A percentile compares a stretch with the other conserved stretches of the same genome.
These are phyloP conservation scores for Pygoscelis antarcticus DNA, from an alignment of 2,113 vertebrate genomes.

Conservation along the genomic window DNA sequence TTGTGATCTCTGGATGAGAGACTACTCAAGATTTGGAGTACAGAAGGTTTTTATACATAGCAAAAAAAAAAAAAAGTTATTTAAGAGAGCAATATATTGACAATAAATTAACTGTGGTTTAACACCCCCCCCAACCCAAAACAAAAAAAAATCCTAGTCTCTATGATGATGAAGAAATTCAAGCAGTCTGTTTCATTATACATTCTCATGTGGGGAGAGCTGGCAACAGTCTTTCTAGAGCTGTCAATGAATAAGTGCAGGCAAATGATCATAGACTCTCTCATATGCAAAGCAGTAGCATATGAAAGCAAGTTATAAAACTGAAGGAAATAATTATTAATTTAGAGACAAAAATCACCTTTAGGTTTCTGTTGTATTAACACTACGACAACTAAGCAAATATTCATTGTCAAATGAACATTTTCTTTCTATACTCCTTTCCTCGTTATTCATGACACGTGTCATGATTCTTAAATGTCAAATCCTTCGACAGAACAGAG, in stretches of 20 bases:
- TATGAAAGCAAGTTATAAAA: neutral
- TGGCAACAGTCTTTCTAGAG: neutral
- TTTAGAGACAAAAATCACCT: neutral
- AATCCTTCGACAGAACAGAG: neutral
- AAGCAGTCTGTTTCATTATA: neutral
- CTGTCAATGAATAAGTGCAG: neutral
- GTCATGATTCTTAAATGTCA: neutral
- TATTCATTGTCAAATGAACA: neutral
- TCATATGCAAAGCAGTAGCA: neutral
- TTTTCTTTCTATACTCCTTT: neutral
- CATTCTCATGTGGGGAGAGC: neutral
- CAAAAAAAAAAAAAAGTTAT: neutral
- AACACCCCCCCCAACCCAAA: fast-evolving
- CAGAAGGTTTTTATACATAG: neutral
- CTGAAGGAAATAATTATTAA: neutral
- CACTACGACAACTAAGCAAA: neutral
- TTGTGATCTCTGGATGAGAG: neutral
- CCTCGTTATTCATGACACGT: neutral
- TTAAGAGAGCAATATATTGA: neutral
- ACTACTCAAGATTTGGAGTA: neutral
- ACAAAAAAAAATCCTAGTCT: neutral
- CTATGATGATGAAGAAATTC: neutral
- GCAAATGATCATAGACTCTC: neutral
- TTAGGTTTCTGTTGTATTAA: neutral
- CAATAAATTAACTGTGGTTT: neutral